Base-by-base conservation (phyloP, 2,797 vertebrate genomes). In the Carapus acus region DNA sequence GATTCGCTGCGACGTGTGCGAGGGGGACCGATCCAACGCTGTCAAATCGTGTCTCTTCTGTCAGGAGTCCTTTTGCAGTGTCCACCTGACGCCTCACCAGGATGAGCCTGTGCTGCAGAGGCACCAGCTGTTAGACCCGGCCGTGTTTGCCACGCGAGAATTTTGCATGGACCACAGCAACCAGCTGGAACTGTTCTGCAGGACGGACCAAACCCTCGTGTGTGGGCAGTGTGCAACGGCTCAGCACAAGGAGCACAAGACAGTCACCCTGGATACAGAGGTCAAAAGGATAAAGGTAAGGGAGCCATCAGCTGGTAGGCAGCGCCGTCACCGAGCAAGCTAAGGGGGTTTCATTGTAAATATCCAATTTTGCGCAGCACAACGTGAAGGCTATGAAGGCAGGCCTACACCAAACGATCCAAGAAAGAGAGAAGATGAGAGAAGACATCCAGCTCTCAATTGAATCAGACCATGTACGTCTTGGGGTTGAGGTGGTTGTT, bases 101-200 rank as follows among this genome's bases (percentile, higher is more conserved):
- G 59, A 40, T 7, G 68, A 68, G 2, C 23, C 56, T 0, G 60
- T 29, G 2, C 68, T 83, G 54, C 63, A 51, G 54, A 65, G 29
- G 5, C 84, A 86, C 68, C 53, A 49, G 29, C 76, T 84, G 24
- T 69, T 52, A 0, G 77, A 79, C 12, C 81, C 81, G 1, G 64
- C 55, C 29, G 47, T 43, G 2, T 76, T 78, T 43, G 2, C 51
- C 62, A n/a, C 20, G 38, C 51, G 61, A 4, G 57, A 76, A 43
- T 67, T 74, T 24, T 86, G 83, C 72, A 39, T 62, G 2, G 66
- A 67, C 0, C 84, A 86, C 66, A 48, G 57, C 50, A 38, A 34
- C 23, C 68, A 65, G 0, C 73, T 85, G 53, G 63, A 65, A 2
- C 62, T 69, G 65, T 86, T 81, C 69, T 86, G 85, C 67, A 72